A percentile compares a stretch with the other conserved stretches of the same genome.
These are phyloP conservation scores for Ametastegia equiseti DNA, from an alignment of 2,888 invertebrate genomes.

Conservation along the genomic window DNA sequence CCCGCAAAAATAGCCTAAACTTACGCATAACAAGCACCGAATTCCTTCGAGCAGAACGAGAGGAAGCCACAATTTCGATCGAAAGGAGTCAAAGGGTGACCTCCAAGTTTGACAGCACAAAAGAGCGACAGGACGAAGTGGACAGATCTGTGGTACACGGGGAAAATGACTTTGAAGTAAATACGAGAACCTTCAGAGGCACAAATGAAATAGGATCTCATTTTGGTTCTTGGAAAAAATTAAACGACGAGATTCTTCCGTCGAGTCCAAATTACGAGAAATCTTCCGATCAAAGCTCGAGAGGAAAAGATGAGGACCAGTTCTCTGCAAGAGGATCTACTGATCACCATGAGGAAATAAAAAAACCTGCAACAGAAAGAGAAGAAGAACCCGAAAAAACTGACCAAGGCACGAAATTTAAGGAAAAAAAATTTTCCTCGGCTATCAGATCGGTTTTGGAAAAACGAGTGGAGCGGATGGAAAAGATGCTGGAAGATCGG, in stretches of 20 bases:
- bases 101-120: neutral
- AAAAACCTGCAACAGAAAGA: neutral
- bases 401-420: neutral
- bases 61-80: neutral
- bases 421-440: conserved; percentile 17
- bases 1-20: neutral
- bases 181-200: neutral
- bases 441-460: conserved; percentile 51
- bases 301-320: neutral
- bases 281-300: neutral
- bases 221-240: neutral
- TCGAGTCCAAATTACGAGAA: no score
- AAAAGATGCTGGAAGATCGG: conserved; percentile 59
- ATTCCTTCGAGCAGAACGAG: conserved; percentile 8
- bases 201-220: neutral
- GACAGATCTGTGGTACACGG: neutral
- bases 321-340: neutral
- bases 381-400: neutral
- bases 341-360: neutral
- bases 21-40: neutral
- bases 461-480: conserved; percentile 59
- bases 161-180: neutral
- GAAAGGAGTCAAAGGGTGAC: neutral
- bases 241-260: neutral
- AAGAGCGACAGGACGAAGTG: neutral